Base-by-base conservation (phyloP, 2,888 invertebrate species). In the Teinopalpus imperialis region DNA sequence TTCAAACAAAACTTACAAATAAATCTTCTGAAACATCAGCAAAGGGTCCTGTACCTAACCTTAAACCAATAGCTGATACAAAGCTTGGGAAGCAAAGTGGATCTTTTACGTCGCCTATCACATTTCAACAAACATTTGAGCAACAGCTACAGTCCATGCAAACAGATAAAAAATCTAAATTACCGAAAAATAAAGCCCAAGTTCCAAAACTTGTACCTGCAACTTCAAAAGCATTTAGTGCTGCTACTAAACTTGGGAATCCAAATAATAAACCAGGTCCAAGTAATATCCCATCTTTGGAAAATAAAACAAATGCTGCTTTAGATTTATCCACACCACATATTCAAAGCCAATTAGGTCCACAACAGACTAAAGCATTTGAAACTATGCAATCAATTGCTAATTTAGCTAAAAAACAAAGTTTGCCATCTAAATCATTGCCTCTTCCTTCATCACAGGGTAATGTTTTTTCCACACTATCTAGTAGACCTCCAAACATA, bases 351-450 rank as follows among this genome's bases (percentile, higher is more conserved):
- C 81, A 83, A 53, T 62, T 81, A 39, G 79, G 72, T 27, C 75
- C 76, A 24, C 86, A 86, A 49, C 87, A 87, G 57, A 80, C 81
- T 51, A 85, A 88, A 66, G 76, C 81, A 35, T 77, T 89, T 64
- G 88, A 88, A 68, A 88, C 87, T 26, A 89, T 89, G 89, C 88
- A 89, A 51, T 83, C 89, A 30, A 89, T 89, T 56, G 88, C 83
- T 20, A 89, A 88, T 67, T 71, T 89, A 44, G 89, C 88, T 41
- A 89, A 88, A 54, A 86, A 87, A 63, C 89, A 89, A 63, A 80
- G 69, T 58, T 66, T 83, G 18, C 70, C 83, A 23, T 57, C 74
- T 23, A 87, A 89, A 61, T 59, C 67, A 23, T 51, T 74, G 39
- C 63, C 81, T 43, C 45, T 69, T 36, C 56, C 64, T 46, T 66